Conservation (phyloP, 92 coral and sea anemone species). For the Palythoa caribaeorum region DNA sequence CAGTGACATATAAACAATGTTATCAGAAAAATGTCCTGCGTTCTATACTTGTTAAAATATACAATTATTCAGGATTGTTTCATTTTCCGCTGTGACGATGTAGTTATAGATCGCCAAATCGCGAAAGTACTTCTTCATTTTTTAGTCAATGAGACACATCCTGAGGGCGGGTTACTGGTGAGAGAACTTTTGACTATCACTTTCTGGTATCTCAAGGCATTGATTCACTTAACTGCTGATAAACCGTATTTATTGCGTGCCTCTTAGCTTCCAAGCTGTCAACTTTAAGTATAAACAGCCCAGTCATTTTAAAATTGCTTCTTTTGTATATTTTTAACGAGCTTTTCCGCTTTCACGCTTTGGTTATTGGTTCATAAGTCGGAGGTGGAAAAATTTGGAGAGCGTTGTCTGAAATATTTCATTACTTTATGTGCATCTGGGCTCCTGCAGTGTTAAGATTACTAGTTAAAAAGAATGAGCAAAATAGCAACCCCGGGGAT, state of each 20-base stretch:
- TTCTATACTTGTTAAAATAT: constrained; percentile 16
- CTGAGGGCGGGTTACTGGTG: neutral
- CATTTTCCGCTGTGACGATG: constrained; percentile 33
- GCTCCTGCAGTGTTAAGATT: constrained; percentile 57
- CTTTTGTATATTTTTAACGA: constrained; percentile 75
- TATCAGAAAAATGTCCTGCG: constrained; percentile 23
- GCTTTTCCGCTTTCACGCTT: constrained; percentile 42
- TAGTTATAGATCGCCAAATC: constrained; percentile 15
- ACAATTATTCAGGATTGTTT: neutral
- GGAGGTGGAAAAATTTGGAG: constrained; percentile 45
- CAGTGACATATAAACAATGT: constrained; percentile 23
- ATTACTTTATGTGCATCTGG: constrained; percentile 40
- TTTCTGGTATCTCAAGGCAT: neutral
- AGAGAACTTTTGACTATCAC: constrained; percentile 11
- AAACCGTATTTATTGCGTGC: constrained; percentile 79
- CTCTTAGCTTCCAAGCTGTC: constrained; percentile 83
- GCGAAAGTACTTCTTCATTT: constrained; percentile 18
- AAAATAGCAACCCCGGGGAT: constrained; percentile 45
- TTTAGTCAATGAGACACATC: neutral
- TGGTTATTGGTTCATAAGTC: constrained; percentile 33
- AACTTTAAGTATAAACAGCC: constrained; percentile 85
- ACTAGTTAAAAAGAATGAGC: neutral
- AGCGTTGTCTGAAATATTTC: constrained; percentile 53
- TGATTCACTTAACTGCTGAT: constrained; percentile 36
- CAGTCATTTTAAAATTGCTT: constrained; percentile 91